These are phyloP conservation scores for Thermophis baileyi DNA, from an alignment of 2,113 vertebrate species.

Conservation along the genomic window DNA sequence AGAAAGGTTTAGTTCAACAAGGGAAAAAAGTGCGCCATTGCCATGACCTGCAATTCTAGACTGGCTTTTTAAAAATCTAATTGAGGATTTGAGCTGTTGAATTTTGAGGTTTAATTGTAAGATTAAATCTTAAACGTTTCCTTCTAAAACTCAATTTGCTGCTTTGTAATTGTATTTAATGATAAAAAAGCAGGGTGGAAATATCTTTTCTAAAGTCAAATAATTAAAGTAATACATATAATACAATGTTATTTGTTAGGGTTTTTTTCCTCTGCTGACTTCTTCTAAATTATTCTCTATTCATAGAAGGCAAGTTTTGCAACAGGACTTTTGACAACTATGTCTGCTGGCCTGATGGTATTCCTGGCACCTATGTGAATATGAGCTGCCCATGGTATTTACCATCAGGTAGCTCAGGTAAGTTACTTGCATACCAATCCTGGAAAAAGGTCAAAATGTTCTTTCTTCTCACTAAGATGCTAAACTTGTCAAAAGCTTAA, in stretches of 20 bases:
- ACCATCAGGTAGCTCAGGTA: conserved; percentile 84
- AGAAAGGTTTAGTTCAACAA: not conserved
- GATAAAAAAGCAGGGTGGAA: not conserved
- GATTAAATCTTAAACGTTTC: not conserved
- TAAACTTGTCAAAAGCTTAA: not conserved
- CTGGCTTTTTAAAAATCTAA: not conserved
- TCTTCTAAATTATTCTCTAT: conserved; percentile 26
- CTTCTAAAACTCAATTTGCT: not conserved
- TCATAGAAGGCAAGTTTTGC: conserved; percentile 82
- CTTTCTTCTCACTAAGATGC: not conserved
- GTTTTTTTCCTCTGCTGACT: conserved; percentile 1
- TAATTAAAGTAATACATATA: not conserved
- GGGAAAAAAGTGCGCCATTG: not conserved
- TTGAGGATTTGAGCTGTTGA: not conserved
- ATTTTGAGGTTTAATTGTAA: not conserved
- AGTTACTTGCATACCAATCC: conserved; percentile 7
- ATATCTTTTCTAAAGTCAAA: not conserved
- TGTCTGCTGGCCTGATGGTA: conserved; percentile 89
- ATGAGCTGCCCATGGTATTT: conserved; percentile 94
- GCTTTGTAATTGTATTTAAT: not conserved
- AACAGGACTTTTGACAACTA: conserved; percentile 90
- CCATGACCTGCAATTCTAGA: not conserved
- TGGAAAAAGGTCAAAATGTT: not conserved
- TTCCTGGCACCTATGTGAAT: conserved; percentile 79
- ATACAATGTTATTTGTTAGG: not conserved